Evolutionary conservation across 2,113 vertebrate genomes (phyloP).

Genomic region (Embiotoca jacksoni): DNA sequence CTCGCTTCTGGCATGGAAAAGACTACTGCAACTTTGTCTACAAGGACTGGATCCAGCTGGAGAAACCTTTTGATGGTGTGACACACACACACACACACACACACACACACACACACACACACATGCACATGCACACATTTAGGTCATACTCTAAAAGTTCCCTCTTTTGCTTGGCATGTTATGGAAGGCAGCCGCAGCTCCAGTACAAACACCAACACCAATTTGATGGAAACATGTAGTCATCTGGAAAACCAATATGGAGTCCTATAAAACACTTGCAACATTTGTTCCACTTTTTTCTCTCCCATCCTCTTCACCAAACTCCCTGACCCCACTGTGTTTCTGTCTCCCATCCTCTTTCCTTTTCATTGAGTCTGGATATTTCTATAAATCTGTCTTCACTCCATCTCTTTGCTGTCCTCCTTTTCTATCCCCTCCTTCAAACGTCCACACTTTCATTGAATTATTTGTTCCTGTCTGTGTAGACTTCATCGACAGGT

Average conservation of each 20-base stretch:
- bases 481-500: slow-evolving; percentile 95
- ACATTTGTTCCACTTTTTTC: background rate
- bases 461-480: background rate
- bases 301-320: background rate
- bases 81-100: slow-evolving; percentile 3
- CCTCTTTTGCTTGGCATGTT: background rate
- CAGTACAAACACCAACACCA: background rate
- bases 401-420: too few relatives aligned
- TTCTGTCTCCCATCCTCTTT: background rate
- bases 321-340: too few relatives aligned
- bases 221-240: slow-evolving; percentile 28
- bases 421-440: too few relatives aligned
- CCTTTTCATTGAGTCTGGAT: too few relatives aligned
- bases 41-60: slow-evolving; percentile 96
- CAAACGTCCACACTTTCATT: background rate
- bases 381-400: too few relatives aligned
- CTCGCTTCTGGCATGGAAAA: slow-evolving; percentile 97
- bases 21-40: slow-evolving; percentile 98
- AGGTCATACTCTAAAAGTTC: background rate
- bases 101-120: background rate
- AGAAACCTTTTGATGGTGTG: slow-evolving; percentile 84
- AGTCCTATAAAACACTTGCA: background rate
- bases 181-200: background rate
- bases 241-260: slow-evolving; percentile 7
- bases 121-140: background rate